These are phyloP conservation scores for Heterodera carotae DNA, from an alignment of 1,140 invertebrate species.

Conservation along the genomic window DNA sequence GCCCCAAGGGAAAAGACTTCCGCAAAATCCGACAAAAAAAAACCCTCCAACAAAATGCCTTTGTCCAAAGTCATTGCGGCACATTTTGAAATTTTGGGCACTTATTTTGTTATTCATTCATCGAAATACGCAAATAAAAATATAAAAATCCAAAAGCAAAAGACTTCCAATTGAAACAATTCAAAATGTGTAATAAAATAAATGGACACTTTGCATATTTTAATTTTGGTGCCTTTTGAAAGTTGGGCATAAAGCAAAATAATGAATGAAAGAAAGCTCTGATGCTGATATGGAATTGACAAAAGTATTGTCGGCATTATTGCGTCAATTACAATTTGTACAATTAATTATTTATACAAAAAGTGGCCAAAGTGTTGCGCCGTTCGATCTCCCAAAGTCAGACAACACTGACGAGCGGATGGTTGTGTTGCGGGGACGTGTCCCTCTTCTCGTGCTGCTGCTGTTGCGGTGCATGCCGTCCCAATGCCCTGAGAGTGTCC, in stretches of 20 bases:
- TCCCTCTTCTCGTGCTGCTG: neutral
- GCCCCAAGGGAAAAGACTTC: neutral
- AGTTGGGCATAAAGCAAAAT: too few relatives aligned
- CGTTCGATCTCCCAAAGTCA: neutral
- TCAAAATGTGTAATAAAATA: too few relatives aligned
- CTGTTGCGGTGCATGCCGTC: neutral
- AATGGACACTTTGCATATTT: too few relatives aligned
- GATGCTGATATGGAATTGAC: neutral
- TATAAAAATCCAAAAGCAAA: neutral
- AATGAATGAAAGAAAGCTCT: neutral
- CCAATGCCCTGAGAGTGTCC: constrained; percentile 3
- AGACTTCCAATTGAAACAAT: neutral
- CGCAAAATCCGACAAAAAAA: neutral
- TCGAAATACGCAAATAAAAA: neutral
- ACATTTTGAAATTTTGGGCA: too few relatives aligned
- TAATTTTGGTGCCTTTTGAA: too few relatives aligned
- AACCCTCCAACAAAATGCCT: neutral
- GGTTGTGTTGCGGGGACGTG: neutral
- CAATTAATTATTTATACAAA: too few relatives aligned
- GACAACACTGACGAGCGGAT: constrained; percentile 29
- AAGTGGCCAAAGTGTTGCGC: too few relatives aligned
- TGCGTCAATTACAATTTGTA: too few relatives aligned
- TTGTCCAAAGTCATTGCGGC: too few relatives aligned
- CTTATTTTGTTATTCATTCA: neutral
- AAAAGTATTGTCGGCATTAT: too few relatives aligned